Evolutionary conservation across 2,113 vertebrate species (phyloP).

Genomic region (Myiozetetes cayanensis): DNA sequence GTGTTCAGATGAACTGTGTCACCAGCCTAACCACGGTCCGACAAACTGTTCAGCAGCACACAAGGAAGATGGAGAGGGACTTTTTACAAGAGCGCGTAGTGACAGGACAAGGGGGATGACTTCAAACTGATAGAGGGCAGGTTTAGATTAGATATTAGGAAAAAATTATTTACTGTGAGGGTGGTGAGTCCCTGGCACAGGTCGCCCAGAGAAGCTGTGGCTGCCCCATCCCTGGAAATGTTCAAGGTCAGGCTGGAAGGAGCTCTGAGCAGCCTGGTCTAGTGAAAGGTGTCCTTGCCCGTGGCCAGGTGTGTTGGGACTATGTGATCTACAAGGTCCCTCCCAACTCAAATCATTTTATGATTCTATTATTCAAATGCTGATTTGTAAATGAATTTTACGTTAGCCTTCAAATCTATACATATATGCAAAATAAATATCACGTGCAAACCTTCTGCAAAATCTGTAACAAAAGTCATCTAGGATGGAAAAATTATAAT

Average conservation of each 20-base stretch:
- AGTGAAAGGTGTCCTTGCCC: neutral
- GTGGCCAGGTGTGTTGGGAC: neutral
- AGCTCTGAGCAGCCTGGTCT: neutral
- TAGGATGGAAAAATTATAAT: neutral
- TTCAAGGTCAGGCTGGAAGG: neutral
- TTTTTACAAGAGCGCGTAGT: neutral
- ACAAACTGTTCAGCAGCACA: neutral
- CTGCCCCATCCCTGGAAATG: neutral
- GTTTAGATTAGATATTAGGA: neutral
- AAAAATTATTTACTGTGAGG: neutral
- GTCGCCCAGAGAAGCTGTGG: neutral
- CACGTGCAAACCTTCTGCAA: neutral
- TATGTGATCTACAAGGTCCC: too few relatives aligned
- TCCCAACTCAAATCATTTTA: neutral
- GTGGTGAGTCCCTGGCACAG: neutral
- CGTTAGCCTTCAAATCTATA: neutral
- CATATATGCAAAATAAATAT: neutral
- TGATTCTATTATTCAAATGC: neutral
- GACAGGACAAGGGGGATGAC: neutral
- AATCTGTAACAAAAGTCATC: neutral
- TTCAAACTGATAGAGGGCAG: neutral
- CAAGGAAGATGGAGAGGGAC: neutral
- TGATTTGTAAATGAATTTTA: neutral
- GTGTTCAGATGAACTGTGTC: neutral
- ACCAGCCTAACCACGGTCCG: neutral